Base-by-base conservation (phyloP, 2,888 invertebrate species). In the Philopedon plagiatum region DNA sequence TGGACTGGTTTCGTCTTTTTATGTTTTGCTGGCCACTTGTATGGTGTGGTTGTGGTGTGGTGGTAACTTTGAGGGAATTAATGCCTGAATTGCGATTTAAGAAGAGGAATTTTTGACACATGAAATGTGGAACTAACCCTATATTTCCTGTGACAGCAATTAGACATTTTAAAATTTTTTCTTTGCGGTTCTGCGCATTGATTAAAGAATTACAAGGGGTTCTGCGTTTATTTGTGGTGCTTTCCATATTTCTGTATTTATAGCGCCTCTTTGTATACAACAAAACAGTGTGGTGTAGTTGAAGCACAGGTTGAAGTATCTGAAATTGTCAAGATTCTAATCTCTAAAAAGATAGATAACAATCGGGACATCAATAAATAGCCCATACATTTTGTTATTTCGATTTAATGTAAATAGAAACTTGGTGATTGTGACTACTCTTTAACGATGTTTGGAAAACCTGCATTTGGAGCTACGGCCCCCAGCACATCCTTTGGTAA, bases 401-500 rank as follows among this genome's bases (percentile, higher is more conserved):
- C 51, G 8, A 32, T 54, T 51, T 29, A 9, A 54, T 54, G 51
- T 54, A 32, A 15, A 15, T 23, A 29, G 51, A 15, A 15, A 18
- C 7, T 15, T 29, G 9, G 9, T 13, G 2, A 15, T 15, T 18
- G 9, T 13, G 2, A 15, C 29, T 18, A 54, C 11, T 57, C 7
- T 15, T n/a, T 60, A 11, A 37, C 19, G 18, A 73, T 73, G 73
- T 73, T 73, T 62, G 73, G 73, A 21, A 83, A 83, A 65, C 79
- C 81, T 21, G 74, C 80, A 18, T 83, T 83, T 71, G 82, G 82
- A 21, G 58, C 81, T n/a, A 64, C 80, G 11, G 71, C 85, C 41
- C 81, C 84, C 29, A 85, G 83, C 72, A 82, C 84, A 11, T 82
- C 86, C 1, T 86, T 87, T 75, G 86, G 86, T 86, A 81, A 78